Conservation (phyloP, 1,140 invertebrate genomes). For the Thaumetopoea pityocampa region DNA sequence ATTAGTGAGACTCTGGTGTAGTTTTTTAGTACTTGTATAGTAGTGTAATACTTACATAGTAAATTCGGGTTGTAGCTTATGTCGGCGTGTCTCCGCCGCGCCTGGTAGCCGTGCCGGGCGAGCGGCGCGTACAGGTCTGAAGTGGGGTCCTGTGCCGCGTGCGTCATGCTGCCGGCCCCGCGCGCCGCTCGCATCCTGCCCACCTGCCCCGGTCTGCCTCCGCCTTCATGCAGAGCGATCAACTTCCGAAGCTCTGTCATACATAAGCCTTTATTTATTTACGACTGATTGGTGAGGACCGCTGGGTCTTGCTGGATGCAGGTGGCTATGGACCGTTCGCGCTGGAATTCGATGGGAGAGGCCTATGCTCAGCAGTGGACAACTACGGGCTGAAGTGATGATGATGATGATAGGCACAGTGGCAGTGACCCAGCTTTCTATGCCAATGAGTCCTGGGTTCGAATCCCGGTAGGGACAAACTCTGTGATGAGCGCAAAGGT, state of each 20-base stretch:
- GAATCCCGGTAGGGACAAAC: too few species aligned
- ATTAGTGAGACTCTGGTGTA: too few species aligned
- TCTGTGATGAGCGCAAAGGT: too few species aligned
- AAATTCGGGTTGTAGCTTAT: conserved; percentile 27
- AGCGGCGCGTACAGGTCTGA: conserved; percentile 75
- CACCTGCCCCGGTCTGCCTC: conserved; percentile 29
- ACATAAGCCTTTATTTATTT: not conserved
- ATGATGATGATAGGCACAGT: too few species aligned
- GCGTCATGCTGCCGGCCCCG: conserved; percentile 53
- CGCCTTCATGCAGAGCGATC: conserved; percentile 48
- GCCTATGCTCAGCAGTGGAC: too few species aligned
- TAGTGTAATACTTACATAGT: conserved; percentile 23
- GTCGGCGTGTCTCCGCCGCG: conserved; percentile 54
- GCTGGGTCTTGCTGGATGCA: not conserved
- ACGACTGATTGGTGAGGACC: too few species aligned
- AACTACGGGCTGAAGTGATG: too few species aligned
- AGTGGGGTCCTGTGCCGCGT: conserved; percentile 60
- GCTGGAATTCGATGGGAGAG: too few species aligned
- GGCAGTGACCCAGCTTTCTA: too few species aligned
- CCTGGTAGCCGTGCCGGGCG: conserved; percentile 70
- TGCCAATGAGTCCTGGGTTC: too few species aligned
- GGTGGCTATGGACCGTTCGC: too few species aligned
- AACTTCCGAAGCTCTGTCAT: conserved; percentile 77
- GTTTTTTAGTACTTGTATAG: too few species aligned
- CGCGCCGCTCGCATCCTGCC: conserved; percentile 32